These are phyloP conservation scores for Carcharodon carcharias DNA, from an alignment of 2,797 vertebrate genomes.

Conservation along the genomic window DNA sequence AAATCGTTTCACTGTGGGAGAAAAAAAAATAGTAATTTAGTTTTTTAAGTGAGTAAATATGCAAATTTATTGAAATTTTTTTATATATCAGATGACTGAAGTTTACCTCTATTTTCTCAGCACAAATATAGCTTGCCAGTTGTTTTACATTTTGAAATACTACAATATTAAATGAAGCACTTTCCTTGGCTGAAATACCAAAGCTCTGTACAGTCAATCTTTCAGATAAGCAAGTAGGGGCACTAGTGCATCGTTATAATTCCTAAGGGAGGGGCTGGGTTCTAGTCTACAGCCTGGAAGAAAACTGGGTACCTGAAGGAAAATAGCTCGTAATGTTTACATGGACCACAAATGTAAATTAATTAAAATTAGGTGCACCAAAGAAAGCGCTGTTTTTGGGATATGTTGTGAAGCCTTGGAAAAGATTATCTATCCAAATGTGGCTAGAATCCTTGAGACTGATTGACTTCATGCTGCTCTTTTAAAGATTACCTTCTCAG, in stretches of 20 bases:
- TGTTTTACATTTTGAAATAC: neutral
- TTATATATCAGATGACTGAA: neutral
- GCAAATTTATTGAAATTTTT: neutral
- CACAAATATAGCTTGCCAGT: neutral
- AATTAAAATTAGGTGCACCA: neutral
- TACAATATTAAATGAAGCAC: neutral
- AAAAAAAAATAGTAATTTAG: slow-evolving; percentile 5
- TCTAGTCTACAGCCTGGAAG: no score
- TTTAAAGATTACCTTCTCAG: neutral
- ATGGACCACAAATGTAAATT: neutral
- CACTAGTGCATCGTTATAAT: neutral
- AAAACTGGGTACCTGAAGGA: neutral
- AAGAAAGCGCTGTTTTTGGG: neutral
- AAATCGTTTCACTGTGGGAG: slow-evolving; percentile 74
- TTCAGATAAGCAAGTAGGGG: neutral
- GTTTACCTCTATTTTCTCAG: neutral
- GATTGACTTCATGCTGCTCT: neutral
- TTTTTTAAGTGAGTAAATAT: neutral
- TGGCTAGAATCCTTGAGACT: neutral
- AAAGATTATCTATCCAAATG: neutral
- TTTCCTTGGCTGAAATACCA: neutral
- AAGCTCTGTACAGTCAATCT: neutral
- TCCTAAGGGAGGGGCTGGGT: neutral
- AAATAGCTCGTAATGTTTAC: neutral
- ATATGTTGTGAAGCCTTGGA: neutral